Base-by-base conservation (phyloP, 1,140 invertebrate genomes). In the Drosophila ficusphila region DNA sequence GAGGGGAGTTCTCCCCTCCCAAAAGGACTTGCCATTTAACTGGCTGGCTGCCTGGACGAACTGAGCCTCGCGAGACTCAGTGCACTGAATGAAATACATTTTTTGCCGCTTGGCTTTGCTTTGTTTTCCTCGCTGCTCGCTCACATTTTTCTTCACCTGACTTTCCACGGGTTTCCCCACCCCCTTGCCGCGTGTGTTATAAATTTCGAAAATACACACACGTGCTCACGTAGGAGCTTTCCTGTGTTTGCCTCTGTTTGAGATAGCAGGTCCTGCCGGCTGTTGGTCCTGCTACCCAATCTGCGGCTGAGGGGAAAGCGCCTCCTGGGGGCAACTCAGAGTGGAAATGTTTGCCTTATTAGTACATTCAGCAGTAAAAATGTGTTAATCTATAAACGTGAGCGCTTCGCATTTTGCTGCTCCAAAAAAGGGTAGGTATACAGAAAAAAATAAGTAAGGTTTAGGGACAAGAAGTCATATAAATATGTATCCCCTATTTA, bases 321-420 rank as follows among this genome's bases (percentile, higher is more conserved):
- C 4, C 81, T 79, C 79, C 39, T 58, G 81, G 76, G 81, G 81
- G 81, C 62, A 85, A 81, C 81, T 86, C 76, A 86, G 81, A 86
- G 81, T 86, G 81, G 81, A 81, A 86, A 86, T 88, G 82, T 86
- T 88, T 86, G 82, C 77, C 82, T 88, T 88, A 88, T 88, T 86
- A 86, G 81, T 86, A 88, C 81, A 77, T 88, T 88, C 82, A 82
- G 82, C 82, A 88, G 77, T 88, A 88, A 88, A 88, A 88, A 88
- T 82, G 82, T 88, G 82, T 88, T 88, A 88, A 88, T 88, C 82
- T 88, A 88, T 88, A 88, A 88, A 88, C 74, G 82, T 88, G 82
- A 78, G 61, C 61, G 64, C 71, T 27, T 61, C 60, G 53, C 53
- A 60, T 38, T 29, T 44, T 38, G 33, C 34, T 58, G 58, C 52